Conservation (phyloP, 2,888 invertebrate genomes). For the Linnaemya tessellans region DNA sequence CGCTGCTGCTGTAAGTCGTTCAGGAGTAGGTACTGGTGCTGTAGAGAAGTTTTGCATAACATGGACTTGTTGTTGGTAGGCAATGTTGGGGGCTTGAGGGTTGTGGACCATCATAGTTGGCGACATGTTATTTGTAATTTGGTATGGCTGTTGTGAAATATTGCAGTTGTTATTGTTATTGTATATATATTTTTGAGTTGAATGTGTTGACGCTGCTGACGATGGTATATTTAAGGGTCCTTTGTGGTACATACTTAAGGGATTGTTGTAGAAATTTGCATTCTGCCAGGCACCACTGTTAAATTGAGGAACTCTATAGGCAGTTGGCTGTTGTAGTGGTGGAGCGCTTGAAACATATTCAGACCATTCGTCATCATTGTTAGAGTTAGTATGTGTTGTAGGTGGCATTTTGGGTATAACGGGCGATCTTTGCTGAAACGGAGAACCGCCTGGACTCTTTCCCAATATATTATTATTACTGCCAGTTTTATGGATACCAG, state of each 20-base stretch:
- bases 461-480: conserved; percentile 55
- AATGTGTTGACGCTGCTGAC: conserved; percentile 60
- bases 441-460: conserved; percentile 49
- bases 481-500: conserved; percentile 32
- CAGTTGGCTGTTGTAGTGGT: conserved; percentile 74
- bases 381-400: conserved; percentile 42
- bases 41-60: conserved; percentile 82
- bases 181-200: conserved; percentile 49
- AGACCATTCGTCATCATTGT: conserved; percentile 85
- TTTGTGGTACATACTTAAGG: conserved; percentile 80
- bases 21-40: conserved; percentile 74
- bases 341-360: conserved; percentile 85
- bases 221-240: conserved; percentile 63
- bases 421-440: conserved; percentile 66
- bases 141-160: conserved; percentile 58
- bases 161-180: conserved; percentile 70
- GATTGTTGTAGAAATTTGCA: conserved; percentile 82
- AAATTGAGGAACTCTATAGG: conserved; percentile 77
- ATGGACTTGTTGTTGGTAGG: conserved; percentile 78
- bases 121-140: conserved; percentile 62
- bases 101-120: conserved; percentile 41
- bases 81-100: conserved; percentile 72
- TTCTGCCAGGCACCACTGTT: conserved; percentile 82
- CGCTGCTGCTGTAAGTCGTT: conserved; percentile 57
- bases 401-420: conserved; percentile 26